Conservation (phyloP, 37 sponge, comb jelly and placozoan species). For the Hexactinellida sp. region DNA sequence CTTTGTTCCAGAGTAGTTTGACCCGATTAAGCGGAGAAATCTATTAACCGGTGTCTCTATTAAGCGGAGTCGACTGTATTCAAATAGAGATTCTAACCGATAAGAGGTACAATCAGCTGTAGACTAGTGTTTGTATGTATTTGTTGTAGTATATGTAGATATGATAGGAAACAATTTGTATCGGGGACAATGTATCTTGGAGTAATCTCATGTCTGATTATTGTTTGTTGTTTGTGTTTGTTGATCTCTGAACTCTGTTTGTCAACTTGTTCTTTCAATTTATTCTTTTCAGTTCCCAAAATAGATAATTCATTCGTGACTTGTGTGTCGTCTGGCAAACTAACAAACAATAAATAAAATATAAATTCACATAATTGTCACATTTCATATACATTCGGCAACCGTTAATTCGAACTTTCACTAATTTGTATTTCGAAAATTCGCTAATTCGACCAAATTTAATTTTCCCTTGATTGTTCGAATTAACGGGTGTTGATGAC, state of each 20-base stretch:
- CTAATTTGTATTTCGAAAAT: too few species aligned
- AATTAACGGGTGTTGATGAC: too few species aligned
- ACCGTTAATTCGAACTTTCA: too few species aligned
- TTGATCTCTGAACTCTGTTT: not conserved
- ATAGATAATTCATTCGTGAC: not conserved
- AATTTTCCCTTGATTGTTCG: too few species aligned
- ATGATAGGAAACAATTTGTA: not conserved
- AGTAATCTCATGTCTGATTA: not conserved
- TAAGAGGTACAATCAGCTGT: not conserved
- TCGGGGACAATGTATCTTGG: conserved; percentile 12
- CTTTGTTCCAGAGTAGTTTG: too few species aligned
- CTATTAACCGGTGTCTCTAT: too few species aligned
- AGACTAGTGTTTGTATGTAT: not conserved
- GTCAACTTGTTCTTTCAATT: not conserved
- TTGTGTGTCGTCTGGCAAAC: not conserved
- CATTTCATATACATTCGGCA: not conserved
- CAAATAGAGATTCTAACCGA: not conserved
- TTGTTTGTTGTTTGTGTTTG: not conserved
- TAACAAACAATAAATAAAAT: not conserved
- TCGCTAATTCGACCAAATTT: too few species aligned
- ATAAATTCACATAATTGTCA: not conserved
- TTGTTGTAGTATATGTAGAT: not conserved
- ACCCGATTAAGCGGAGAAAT: too few species aligned
- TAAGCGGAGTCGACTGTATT: too few species aligned
- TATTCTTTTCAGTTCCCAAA: not conserved